phyloP scores from a whole-genome alignment of 2,797 vertebrate species.

The Tragelaphus eurycerus region DNA sequence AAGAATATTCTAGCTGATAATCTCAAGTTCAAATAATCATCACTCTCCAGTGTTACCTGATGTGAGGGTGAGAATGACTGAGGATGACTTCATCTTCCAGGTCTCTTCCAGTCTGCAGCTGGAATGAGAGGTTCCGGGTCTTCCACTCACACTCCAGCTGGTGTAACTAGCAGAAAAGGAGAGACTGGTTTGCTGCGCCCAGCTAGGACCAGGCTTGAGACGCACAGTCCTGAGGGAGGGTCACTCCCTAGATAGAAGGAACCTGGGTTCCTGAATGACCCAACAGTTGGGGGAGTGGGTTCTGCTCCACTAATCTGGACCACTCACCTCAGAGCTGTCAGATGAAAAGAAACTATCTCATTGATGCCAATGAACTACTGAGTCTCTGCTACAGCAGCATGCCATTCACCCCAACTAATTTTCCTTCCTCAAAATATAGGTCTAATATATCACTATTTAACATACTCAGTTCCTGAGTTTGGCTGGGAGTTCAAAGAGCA shows the following conservation, averaged over 20 bases:
- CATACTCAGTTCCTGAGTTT: neutral
- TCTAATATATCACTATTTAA: neutral
- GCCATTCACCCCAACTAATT: neutral
- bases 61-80: conserved; percentile 91
- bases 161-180: conserved; percentile 84
- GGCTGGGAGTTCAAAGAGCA: neutral
- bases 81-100: conserved; percentile 88
- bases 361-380: neutral
- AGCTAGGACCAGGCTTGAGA: neutral
- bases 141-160: conserved; percentile 93
- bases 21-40: neutral
- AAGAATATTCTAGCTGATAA: neutral
- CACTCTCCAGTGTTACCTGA: conserved; percentile 85
- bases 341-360: neutral
- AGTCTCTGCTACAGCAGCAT: neutral
- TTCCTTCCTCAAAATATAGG: neutral
- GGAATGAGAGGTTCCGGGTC: conserved; percentile 88
- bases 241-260: neutral
- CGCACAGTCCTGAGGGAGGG: neutral
- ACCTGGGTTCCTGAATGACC: neutral
- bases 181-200: neutral
- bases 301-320: neutral
- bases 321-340: neutral
- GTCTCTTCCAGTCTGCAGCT: conserved; percentile 90
- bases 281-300: neutral